Conservation (phyloP, 2,113 vertebrate species). For the Toxostoma redivivum region DNA sequence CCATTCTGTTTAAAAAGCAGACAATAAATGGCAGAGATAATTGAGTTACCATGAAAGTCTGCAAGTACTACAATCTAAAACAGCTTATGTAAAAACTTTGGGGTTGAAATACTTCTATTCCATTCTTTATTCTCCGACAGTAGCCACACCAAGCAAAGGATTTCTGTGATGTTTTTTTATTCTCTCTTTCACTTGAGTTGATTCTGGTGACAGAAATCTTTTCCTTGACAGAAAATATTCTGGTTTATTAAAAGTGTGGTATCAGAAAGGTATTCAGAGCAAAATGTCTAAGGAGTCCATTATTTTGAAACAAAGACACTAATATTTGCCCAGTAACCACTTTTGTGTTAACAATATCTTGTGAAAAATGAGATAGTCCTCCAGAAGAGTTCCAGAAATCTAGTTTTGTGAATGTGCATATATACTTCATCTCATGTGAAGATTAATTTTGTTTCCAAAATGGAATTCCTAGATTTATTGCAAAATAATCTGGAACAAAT, state of each 20-base stretch:
- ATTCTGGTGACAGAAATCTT: neutral
- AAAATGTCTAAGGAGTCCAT: neutral
- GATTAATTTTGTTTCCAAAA: neutral
- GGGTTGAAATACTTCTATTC: neutral
- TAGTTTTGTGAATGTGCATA: neutral
- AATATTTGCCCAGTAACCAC: neutral
- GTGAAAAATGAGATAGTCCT: neutral
- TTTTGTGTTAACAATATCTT: neutral
- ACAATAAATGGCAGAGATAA: neutral
- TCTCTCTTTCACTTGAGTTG: neutral
- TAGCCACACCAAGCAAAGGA: neutral
- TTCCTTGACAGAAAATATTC: neutral
- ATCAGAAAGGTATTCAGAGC: neutral
- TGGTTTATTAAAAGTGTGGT: neutral
- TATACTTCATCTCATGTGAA: neutral
- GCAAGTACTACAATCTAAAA: neutral
- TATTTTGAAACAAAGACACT: neutral
- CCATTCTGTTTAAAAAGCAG: neutral
- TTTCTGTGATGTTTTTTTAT: neutral
- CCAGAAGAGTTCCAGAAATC: neutral
- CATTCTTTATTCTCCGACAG: neutral
- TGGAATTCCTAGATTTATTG: neutral
- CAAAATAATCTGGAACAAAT: constrained; percentile 1
- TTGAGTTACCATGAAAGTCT: neutral
- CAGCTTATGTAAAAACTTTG: neutral